phyloP scores from a whole-genome alignment of 2,888 invertebrate species.

The Acleris sparsana region DNA sequence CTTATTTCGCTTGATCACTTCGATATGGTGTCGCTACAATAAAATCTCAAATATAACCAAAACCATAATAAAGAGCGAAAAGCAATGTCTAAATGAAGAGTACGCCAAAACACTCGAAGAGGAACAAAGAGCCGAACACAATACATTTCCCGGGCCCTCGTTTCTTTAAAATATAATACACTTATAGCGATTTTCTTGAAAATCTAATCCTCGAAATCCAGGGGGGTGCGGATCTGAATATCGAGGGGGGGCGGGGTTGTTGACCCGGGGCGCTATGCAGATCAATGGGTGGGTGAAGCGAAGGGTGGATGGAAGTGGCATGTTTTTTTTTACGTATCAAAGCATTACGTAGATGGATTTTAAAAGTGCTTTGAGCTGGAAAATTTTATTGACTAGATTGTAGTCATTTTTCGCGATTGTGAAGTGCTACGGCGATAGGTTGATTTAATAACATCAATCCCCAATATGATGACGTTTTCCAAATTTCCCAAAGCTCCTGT shows the following conservation, averaged over 20 bases:
- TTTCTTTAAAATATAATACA: conserved; percentile 37
- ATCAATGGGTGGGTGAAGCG: conserved; percentile 51
- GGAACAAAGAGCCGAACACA: conserved; percentile 1
- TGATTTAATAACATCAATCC: no score
- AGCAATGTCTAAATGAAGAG: neutral
- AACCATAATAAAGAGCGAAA: neutral
- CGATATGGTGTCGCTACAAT: no score
- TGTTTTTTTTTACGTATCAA: conserved; percentile 11
- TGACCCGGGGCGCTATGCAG: conserved; percentile 68
- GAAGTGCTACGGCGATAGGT: no score
- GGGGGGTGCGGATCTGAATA: conserved; percentile 75
- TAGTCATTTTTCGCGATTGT: no score
- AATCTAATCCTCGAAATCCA: conserved; percentile 69
- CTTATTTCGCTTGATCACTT: no score
- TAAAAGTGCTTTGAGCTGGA: no score
- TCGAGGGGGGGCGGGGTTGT: conserved; percentile 65
- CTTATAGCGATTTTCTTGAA: conserved; percentile 51
- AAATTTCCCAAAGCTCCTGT: no score
- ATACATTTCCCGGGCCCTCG: conserved; percentile 6
- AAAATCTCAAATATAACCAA: neutral
- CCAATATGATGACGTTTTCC: no score
- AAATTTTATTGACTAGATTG: no score
- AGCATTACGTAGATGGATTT: neutral
- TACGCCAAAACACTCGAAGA: conserved; percentile 8
- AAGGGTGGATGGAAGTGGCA: conserved; percentile 47